These are phyloP conservation scores for Eretmocerus hayati DNA, from an alignment of 2,888 invertebrate species.

Conservation along the genomic window DNA sequence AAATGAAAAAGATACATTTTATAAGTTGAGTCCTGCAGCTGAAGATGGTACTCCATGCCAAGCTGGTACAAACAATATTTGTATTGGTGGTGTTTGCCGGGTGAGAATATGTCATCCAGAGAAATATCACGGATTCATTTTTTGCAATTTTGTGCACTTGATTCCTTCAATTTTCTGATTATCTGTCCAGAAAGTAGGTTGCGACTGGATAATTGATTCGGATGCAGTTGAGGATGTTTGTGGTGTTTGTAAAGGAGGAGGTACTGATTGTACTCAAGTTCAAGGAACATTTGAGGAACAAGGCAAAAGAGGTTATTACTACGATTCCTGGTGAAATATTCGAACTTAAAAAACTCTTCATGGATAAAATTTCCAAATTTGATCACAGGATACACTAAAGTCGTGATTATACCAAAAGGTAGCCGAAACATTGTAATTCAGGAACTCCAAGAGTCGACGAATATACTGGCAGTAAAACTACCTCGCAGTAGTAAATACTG, in stretches of 20 bases:
- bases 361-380: background rate
- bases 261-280: slow-evolving; percentile 70
- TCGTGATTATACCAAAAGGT: too few species aligned
- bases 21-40: too few species aligned
- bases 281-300: slow-evolving; percentile 52
- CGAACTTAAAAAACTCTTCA: too few species aligned
- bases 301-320: slow-evolving; percentile 43
- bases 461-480: too few species aligned
- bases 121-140: background rate
- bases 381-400: slow-evolving; percentile 58
- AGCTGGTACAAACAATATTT: slow-evolving; percentile 75
- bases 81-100: slow-evolving; percentile 69
- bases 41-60: slow-evolving; percentile 87
- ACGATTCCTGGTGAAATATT: slow-evolving; percentile 12
- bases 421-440: too few species aligned
- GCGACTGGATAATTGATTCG: slow-evolving; percentile 83
- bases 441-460: too few species aligned
- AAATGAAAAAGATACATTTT: too few species aligned
- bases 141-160: too few species aligned
- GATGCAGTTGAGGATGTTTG: slow-evolving; percentile 74
- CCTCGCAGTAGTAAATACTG: too few species aligned
- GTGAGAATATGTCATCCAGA: slow-evolving; percentile 47
- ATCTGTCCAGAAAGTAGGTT: slow-evolving; percentile 79
- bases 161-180: too few species aligned
- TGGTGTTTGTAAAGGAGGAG: slow-evolving; percentile 79